A percentile compares a stretch with the other conserved stretches of the same genome.
Conservation (phyloP, 2,113 vertebrate genomes). For the Cygnus buccinator region DNA sequence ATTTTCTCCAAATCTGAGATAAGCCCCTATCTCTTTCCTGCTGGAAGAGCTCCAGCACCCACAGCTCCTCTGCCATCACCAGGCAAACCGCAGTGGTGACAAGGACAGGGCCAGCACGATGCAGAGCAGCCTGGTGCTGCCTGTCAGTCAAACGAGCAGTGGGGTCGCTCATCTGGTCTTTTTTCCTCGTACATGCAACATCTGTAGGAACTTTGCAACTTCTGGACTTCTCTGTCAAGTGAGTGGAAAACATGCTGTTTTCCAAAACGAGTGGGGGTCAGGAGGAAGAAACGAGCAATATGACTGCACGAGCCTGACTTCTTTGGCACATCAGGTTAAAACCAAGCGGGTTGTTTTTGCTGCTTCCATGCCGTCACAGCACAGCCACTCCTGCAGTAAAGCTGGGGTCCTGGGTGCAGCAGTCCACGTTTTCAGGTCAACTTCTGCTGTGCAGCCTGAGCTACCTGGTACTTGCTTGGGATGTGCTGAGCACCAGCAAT, state of each 20-base stretch:
- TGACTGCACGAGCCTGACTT: fast-evolving
- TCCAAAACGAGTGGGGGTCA: neutral
- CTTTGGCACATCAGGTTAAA: neutral
- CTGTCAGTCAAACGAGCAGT: fast-evolving
- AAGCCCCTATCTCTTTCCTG: neutral
- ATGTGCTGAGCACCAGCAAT: neutral
- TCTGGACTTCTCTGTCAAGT: neutral
- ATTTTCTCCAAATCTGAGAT: neutral
- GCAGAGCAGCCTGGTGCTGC: neutral
- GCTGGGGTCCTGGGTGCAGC: neutral
- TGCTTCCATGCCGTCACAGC: neutral
- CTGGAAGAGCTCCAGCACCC: neutral
- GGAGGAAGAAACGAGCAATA: neutral
- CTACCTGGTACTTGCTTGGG: fast-evolving
- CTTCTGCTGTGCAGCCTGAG: neutral
- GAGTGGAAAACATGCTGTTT: neutral
- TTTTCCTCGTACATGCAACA: neutral
- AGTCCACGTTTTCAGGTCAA: neutral
- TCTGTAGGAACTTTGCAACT: neutral
- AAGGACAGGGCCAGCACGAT: fast-evolving
- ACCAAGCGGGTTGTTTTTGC: fast-evolving
- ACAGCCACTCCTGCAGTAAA: neutral
- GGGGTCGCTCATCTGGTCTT: neutral
- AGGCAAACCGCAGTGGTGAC: neutral
- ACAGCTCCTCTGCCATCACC: neutral